These are phyloP conservation scores for Sympetrum striolatum DNA, from an alignment of 2,888 invertebrate species.

Conservation along the genomic window DNA sequence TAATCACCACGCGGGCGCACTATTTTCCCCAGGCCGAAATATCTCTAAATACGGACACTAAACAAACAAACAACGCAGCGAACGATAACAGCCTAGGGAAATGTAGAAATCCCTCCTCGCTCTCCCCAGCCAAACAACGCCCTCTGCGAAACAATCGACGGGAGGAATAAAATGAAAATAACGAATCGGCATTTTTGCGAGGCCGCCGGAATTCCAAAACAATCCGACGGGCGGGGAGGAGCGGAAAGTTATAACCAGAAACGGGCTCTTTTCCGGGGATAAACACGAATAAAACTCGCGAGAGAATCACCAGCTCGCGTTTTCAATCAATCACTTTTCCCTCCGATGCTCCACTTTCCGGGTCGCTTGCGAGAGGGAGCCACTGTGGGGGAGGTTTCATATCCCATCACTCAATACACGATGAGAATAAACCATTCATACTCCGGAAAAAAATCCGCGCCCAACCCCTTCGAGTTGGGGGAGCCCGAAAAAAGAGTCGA, in stretches of 20 bases:
- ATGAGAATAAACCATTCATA: neutral
- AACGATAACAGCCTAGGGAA: too few species aligned
- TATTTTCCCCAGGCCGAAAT: too few species aligned
- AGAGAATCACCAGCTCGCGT: neutral
- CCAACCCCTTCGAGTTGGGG: neutral
- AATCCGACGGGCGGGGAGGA: neutral
- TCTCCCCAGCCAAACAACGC: neutral
- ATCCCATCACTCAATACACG: neutral
- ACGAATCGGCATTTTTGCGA: neutral
- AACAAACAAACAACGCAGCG: too few species aligned
- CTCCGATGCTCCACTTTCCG: neutral
- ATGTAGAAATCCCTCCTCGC: neutral
- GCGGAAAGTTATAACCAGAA: neutral
- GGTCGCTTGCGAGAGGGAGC: neutral
- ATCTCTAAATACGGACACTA: too few species aligned
- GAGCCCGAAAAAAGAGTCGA: neutral
- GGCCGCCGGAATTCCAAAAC: neutral
- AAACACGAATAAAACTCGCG: neutral
- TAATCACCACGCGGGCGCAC: too few species aligned
- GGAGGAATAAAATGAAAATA: neutral
- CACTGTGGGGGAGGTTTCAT: neutral
- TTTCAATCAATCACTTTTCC: neutral
- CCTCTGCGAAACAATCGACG: neutral
- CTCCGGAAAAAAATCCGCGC: neutral
- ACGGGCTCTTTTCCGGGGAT: neutral